A percentile compares a stretch with the other conserved stretches of the same genome.
phyloP scores from a whole-genome alignment of 92 coral and sea anemone species.

The Hydrozoanthus gracilis region DNA sequence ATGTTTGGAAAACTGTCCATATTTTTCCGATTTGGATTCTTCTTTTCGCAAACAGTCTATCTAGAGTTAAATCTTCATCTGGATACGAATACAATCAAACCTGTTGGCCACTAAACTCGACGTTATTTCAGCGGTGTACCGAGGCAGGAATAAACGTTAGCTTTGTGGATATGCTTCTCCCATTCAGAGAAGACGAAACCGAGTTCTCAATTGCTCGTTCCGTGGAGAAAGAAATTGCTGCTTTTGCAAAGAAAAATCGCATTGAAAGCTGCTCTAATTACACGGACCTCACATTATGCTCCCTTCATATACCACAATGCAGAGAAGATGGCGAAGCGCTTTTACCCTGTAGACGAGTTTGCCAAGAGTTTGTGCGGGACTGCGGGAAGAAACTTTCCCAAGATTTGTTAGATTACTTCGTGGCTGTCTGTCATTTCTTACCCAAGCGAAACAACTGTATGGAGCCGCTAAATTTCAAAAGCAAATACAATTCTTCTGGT shows the following conservation, averaged over 20 bases:
- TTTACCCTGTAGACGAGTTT: slow-evolving; percentile 25
- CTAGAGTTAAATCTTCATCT: neutral
- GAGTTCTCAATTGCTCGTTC: slow-evolving; percentile 20
- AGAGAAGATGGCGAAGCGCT: neutral
- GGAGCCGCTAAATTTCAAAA: neutral
- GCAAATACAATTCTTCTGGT: slow-evolving; percentile 33
- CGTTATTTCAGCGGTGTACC: neutral
- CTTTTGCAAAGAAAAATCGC: neutral
- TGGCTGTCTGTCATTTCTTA: slow-evolving; percentile 18
- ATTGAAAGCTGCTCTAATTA: slow-evolving; percentile 18
- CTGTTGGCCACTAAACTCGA: slow-evolving; percentile 10
- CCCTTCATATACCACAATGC: slow-evolving; percentile 30
- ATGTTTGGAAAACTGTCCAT: neutral
- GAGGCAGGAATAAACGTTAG: slow-evolving; percentile 12
- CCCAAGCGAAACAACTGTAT: slow-evolving; percentile 2
- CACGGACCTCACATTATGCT: slow-evolving; percentile 20
- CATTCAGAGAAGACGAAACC: slow-evolving; percentile 27
- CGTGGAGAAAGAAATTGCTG: neutral
- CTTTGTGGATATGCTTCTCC: neutral
- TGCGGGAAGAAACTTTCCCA: neutral
- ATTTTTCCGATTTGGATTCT: neutral
- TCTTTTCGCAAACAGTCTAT: neutral
- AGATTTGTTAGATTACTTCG: slow-evolving; percentile 20
- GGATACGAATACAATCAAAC: neutral
- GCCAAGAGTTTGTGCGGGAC: slow-evolving; percentile 37